Conservation (phyloP, 2,888 invertebrate genomes). For the Trissolcus brochymenae region DNA sequence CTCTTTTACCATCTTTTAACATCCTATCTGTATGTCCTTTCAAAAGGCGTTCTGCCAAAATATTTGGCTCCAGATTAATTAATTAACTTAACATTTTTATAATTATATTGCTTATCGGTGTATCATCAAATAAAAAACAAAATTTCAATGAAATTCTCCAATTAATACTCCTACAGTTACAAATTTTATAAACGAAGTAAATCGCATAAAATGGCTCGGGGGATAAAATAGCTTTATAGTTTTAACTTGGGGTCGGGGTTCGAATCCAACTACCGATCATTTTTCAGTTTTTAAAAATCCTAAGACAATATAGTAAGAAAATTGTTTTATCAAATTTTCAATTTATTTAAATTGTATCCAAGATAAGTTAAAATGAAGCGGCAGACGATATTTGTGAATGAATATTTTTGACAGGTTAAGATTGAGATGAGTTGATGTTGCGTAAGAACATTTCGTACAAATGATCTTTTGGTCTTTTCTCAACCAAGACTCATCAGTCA, state of each 20-base stretch:
- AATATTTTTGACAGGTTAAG: slow-evolving; percentile 16
- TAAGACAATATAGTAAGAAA: no score
- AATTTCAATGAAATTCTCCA: not conserved
- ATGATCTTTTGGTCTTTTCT: slow-evolving; percentile 48
- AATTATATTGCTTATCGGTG: no score
- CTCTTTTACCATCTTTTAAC: slow-evolving; percentile 22
- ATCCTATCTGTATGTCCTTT: slow-evolving; percentile 14
- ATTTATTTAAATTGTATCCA: no score
- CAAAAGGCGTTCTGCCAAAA: slow-evolving; percentile 8
- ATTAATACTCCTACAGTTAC: not conserved
- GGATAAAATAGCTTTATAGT: no score
- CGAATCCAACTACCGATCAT: no score
- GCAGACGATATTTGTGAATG: not conserved
- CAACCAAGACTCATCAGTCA: slow-evolving; percentile 24
- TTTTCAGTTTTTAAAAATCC: no score
- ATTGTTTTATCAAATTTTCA: no score
- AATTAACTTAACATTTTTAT: not conserved
- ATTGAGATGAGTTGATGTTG: slow-evolving; percentile 18
- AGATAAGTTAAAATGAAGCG: not conserved
- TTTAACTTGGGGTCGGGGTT: no score
- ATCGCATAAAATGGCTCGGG: no score
- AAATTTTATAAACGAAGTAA: not conserved
- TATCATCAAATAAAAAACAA: no score
- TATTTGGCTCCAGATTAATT: slow-evolving; percentile 1
- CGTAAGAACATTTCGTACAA: slow-evolving; percentile 32